A percentile compares a stretch with the other conserved stretches of the same genome.
phyloP scores from a whole-genome alignment of 2,888 invertebrate genomes.

The Disparrhopalites patrizii region DNA sequence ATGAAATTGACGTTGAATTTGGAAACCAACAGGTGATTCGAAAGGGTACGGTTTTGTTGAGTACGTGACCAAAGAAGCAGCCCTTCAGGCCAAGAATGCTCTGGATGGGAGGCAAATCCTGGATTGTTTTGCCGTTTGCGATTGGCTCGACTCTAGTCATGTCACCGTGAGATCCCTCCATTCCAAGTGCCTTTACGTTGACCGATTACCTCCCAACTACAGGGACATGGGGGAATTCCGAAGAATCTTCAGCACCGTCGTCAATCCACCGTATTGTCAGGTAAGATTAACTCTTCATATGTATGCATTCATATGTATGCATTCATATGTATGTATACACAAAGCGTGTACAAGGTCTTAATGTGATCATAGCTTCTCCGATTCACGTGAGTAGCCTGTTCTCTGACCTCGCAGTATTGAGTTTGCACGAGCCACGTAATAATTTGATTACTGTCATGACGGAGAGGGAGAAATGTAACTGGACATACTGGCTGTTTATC shows the following conservation, averaged over 20 bases:
- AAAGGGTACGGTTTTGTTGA: slow-evolving; percentile 59
- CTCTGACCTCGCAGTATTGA: too few relatives aligned
- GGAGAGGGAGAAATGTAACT: too few relatives aligned
- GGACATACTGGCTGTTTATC: too few relatives aligned
- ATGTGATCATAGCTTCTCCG: too few relatives aligned
- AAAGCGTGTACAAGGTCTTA: too few relatives aligned
- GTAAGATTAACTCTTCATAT: slow-evolving; percentile 50
- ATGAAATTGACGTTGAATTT: too few relatives aligned
- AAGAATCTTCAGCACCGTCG: slow-evolving; percentile 54
- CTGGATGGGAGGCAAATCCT: slow-evolving; percentile 53
- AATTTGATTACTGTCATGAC: too few relatives aligned
- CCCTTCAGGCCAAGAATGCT: slow-evolving; percentile 53
- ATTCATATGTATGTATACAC: too few relatives aligned
- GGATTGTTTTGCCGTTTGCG: slow-evolving; percentile 53
- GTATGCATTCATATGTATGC: neutral
- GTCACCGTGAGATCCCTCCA: slow-evolving; percentile 55
- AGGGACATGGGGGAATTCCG: slow-evolving; percentile 55
- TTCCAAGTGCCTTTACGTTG: slow-evolving; percentile 56
- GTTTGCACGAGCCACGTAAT: too few relatives aligned
- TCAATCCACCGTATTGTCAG: slow-evolving; percentile 57
- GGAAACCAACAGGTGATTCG: slow-evolving; percentile 55
- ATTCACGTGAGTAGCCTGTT: too few relatives aligned
- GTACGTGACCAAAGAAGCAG: slow-evolving; percentile 55
- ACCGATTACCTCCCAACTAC: slow-evolving; percentile 56
- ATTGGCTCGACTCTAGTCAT: slow-evolving; percentile 55